Conservation (phyloP, 2,113 vertebrate genomes). For the Azemiops feae region DNA sequence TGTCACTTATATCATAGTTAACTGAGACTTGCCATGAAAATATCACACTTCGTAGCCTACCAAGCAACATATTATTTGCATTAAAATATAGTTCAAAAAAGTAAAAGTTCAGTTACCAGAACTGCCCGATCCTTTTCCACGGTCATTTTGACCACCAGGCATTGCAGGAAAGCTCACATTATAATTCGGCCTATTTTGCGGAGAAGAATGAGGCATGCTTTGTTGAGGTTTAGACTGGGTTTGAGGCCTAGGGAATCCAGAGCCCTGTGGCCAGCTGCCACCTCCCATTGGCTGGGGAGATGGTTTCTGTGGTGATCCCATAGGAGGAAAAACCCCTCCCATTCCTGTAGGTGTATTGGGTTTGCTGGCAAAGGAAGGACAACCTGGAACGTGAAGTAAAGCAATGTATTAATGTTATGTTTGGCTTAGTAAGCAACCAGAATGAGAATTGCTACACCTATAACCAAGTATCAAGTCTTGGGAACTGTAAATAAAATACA, state of each 20-base stretch:
- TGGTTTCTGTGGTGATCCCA: conserved; percentile 87
- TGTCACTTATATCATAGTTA: not conserved
- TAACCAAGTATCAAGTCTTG: not conserved
- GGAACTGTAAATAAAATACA: not conserved
- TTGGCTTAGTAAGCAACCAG: not conserved
- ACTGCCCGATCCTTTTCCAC: conserved; percentile 72
- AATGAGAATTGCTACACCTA: not conserved
- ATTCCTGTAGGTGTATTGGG: conserved; percentile 91
- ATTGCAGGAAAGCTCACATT: conserved; percentile 87
- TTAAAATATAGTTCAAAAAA: rapidly evolving
- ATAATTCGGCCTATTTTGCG: conserved; percentile 95
- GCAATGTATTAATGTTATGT: not conserved
- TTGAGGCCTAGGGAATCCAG: conserved; percentile 77
- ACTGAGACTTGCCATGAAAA: not conserved
- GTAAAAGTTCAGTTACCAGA: conserved; percentile 70
- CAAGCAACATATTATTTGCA: not conserved
- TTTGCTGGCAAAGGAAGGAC: conserved; percentile 92
- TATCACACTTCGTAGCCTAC: not conserved
- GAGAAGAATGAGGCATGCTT: conserved; percentile 84
- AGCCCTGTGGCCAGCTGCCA: conserved; percentile 78
- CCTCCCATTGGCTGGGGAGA: conserved; percentile 84
- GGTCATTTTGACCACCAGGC: conserved; percentile 75
- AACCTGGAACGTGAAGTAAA: conserved; percentile 60
- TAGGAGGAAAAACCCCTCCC: conserved; percentile 84
- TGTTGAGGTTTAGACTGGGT: conserved; percentile 70